Evolutionary conservation across 1,140 invertebrate genomes (phyloP).

Genomic region (Dreissena polymorpha): DNA sequence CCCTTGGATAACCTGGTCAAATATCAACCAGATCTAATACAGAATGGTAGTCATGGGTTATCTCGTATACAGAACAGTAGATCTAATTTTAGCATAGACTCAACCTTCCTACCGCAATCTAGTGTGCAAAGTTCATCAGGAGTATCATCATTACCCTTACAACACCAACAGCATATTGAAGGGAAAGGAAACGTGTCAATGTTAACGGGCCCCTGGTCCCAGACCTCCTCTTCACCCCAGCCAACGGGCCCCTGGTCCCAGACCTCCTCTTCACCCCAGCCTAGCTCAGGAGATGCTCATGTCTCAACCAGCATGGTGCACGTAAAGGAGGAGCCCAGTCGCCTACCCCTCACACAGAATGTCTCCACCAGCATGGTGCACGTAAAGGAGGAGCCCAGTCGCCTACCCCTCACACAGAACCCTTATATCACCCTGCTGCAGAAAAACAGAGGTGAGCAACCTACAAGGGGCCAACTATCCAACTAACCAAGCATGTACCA

Average conservation of each 20-base stretch:
- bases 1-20: constrained; percentile 40
- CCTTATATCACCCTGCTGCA: constrained; percentile 93
- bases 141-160: no score
- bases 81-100: neutral
- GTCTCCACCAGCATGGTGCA: constrained; percentile 47
- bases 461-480: no score
- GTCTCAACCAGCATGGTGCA: constrained; percentile 47
- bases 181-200: no score
- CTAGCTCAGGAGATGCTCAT: constrained; percentile 4
- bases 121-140: no score
- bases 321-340: constrained; percentile 68
- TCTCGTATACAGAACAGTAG: neutral
- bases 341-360: constrained; percentile 84
- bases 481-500: no score
- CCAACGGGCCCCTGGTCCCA: no score
- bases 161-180: no score
- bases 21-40: no score
- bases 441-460: constrained; percentile 89
- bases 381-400: constrained; percentile 68
- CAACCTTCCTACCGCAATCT: no score
- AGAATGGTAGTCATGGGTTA: no score
- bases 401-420: constrained; percentile 90
- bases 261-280: neutral
- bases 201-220: no score
- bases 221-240: neutral